Evolutionary conservation across 1,140 invertebrate species (phyloP).

Genomic region (Caenorhabditis latens): DNA sequence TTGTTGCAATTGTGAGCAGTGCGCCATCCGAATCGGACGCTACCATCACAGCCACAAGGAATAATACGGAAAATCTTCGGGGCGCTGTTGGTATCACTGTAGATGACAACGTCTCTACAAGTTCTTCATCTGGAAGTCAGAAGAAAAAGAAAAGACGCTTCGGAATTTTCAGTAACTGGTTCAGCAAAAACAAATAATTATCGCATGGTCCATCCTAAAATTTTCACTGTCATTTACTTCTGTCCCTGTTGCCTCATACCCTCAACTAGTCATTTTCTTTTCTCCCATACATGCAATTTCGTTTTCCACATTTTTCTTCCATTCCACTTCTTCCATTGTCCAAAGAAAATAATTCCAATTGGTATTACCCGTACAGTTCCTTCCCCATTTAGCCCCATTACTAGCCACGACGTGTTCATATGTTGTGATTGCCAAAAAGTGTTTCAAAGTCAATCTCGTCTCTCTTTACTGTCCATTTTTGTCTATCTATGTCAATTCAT

Average conservation of each 20-base stretch:
- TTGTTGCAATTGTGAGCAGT: background rate
- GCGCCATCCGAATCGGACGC: background rate
- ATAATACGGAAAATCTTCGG: background rate
- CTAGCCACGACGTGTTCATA: conserved; percentile 51
- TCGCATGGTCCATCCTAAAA: background rate
- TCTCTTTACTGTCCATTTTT: background rate
- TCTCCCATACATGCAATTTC: background rate
- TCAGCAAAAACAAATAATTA: conserved; percentile 28
- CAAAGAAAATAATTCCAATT: conserved; percentile 22
- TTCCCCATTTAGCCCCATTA: background rate
- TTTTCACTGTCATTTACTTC: background rate
- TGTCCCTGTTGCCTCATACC: background rate
- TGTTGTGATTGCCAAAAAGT: conserved; percentile 56
- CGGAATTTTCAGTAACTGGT: conserved; percentile 44
- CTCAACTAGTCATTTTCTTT: conserved; percentile 41
- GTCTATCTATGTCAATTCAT: background rate
- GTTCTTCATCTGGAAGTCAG: conserved; percentile 48
- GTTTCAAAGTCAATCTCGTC: conserved; percentile 46
- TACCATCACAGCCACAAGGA: background rate
- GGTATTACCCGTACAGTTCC: background rate
- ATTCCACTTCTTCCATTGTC: conserved; percentile 25
- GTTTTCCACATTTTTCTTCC: background rate
- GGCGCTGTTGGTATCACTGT: background rate
- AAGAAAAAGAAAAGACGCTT: conserved; percentile 40
- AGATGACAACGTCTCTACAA: conserved; percentile 25